These are phyloP conservation scores for Mareca penelope DNA, from an alignment of 2,797 vertebrate species.

Conservation along the genomic window DNA sequence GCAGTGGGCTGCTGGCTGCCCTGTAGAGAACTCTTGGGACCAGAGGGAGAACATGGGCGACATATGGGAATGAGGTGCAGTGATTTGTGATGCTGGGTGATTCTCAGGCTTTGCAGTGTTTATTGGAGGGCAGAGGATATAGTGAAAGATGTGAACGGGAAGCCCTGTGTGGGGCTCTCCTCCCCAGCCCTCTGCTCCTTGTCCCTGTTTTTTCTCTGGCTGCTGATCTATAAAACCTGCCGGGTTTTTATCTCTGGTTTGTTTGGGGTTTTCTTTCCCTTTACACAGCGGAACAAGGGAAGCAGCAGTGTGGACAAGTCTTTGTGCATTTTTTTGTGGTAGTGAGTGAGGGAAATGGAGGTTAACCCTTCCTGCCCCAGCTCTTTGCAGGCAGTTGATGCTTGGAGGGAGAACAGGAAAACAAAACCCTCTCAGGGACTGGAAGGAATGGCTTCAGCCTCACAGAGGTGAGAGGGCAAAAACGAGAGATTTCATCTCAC, in stretches of 20 bases:
- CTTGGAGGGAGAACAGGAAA: background rate
- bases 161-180: background rate
- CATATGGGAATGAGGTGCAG: background rate
- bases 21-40: background rate
- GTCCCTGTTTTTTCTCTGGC: conserved; percentile 6
- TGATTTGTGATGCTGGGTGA: background rate
- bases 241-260: conserved; percentile 17
- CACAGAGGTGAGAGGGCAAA: background rate
- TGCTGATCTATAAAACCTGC: conserved; percentile 32
- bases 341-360: background rate
- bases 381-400: background rate
- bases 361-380: conserved; percentile 21
- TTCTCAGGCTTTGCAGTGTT: background rate
- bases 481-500: background rate
- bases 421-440: background rate
- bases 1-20: background rate
- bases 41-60: background rate
- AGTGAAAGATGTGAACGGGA: background rate
- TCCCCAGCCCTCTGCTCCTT: background rate
- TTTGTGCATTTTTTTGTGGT: conserved; percentile 27
- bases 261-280: background rate
- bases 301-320: background rate
- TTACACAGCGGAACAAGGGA: background rate
- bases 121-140: background rate
- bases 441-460: background rate